Percentiles rank a stretch among this genome's conserved stretches.
Conservation (phyloP, 1,140 invertebrate genomes). For the Propsilocerus akamusi region DNA sequence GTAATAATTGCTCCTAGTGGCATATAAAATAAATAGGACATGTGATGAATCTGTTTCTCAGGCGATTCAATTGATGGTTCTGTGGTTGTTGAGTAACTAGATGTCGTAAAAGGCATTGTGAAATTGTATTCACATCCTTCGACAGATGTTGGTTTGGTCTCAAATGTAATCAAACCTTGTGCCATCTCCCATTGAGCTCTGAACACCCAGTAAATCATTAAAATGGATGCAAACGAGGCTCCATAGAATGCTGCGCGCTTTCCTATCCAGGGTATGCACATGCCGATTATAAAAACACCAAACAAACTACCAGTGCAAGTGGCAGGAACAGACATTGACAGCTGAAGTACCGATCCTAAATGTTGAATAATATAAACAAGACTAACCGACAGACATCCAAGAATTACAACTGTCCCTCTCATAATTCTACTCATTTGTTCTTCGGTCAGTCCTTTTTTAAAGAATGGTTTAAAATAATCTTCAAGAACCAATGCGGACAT, state of each 20-base stretch:
- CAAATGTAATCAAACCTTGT: slow-evolving; percentile 32
- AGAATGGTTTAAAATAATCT: slow-evolving; percentile 50
- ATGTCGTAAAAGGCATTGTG: slow-evolving; percentile 9
- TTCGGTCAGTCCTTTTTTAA: slow-evolving; percentile 36
- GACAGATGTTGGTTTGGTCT: slow-evolving; percentile 41
- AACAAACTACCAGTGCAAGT: slow-evolving; percentile 55
- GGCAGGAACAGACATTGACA: slow-evolving; percentile 40
- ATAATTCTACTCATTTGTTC: slow-evolving; percentile 40
- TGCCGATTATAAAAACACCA: slow-evolving; percentile 61
- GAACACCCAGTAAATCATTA: slow-evolving; percentile 68
- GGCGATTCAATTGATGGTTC: slow-evolving; percentile 5
- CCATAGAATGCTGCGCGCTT: slow-evolving; percentile 24
- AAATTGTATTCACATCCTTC: slow-evolving; percentile 50
- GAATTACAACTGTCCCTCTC: slow-evolving; percentile 44
- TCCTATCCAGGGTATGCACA: slow-evolving; percentile 64
- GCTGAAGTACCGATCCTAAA: slow-evolving; percentile 37
- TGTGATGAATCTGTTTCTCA: slow-evolving; percentile 23
- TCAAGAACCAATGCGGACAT: slow-evolving; percentile 78
- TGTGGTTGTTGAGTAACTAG: slow-evolving; percentile 7
- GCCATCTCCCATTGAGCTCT: slow-evolving; percentile 55
- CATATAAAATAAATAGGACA: slow-evolving; percentile 50
- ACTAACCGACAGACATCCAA: slow-evolving; percentile 42
- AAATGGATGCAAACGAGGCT: slow-evolving; percentile 53
- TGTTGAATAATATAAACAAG: slow-evolving; percentile 41
- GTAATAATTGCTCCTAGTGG: slow-evolving; percentile 33